Percentiles rank a stretch among this genome's conserved stretches.
phyloP scores from a whole-genome alignment of 2,113 vertebrate species.

The Ophthalmotilapia sp. region DNA sequence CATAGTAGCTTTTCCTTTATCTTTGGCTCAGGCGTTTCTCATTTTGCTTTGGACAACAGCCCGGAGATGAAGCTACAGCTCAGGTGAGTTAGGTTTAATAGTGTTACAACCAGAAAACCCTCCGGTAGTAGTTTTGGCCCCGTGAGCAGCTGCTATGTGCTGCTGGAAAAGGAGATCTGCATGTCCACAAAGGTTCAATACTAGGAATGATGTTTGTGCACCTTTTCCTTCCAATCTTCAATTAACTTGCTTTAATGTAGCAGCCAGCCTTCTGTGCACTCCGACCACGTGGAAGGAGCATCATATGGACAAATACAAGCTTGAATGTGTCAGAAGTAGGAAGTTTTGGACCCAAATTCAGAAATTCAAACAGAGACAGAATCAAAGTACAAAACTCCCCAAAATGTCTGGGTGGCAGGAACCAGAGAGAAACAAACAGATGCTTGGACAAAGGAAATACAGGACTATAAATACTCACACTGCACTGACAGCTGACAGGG shows the following conservation, averaged over 20 bases:
- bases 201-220: not conserved
- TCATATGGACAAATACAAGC: not conserved
- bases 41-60: not conserved
- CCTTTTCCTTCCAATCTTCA: not conserved
- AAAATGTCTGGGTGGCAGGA: not conserved
- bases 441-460: not conserved
- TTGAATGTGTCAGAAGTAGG: not conserved
- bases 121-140: not conserved
- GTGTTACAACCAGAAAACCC: not conserved
- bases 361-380: not conserved
- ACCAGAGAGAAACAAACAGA: not conserved
- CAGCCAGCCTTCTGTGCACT: not conserved
- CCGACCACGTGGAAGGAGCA: not conserved
- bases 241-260: not conserved
- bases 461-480: not conserved
- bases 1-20: rapidly evolving
- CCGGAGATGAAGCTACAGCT: not conserved
- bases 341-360: not conserved
- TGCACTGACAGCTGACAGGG: not conserved
- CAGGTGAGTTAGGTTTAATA: not conserved
- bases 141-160: not conserved
- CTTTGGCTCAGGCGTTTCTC: not conserved
- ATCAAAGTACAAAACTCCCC: not conserved
- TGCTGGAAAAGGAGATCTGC: not conserved
- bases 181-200: not conserved